Base-by-base conservation (phyloP, 2,113 vertebrate species). In the Otus sunia region DNA sequence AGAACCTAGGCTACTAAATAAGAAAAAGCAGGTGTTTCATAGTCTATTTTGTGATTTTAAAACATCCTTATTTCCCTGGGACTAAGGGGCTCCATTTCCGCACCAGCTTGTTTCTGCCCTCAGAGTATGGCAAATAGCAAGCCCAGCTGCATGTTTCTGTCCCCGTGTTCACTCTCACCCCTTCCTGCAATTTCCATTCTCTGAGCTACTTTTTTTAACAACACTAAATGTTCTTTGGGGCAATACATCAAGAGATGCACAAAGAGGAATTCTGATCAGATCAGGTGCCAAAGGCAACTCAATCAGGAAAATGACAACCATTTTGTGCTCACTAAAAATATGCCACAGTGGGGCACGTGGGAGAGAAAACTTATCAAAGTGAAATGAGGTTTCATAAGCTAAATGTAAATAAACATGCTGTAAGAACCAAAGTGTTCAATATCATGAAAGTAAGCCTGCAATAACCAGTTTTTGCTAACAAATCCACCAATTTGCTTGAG, bases 261-360 rank as follows among this genome's bases (percentile, higher is more conserved):
- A 21, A 58, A 47, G 22, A 49, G 29, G 43, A 59, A 59, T 66
- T 60, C 52, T 25, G 27, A 75, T 32, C n/a, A 34, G 50, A 29
- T 49, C 64, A 82, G n/a, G 53, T 59, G 69, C 14, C 22, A 39
- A 69, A 59, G 64, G 43, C 36, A 69, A 32, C 41, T 69, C 16
- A 17, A 27, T 37, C 59, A 39, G 50, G 19, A 67, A 67, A 39
- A 49, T 47, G 25, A 30, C 34, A n/a, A 29, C 8, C 4, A 29
- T n/a, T 49, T n/a, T 66, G n/a, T n/a, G 43, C 60, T 39, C 58
- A 32, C 29, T n/a, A 41, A n/a, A 49, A 66, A 39, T 39, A 15
- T 2, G 41, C 41, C n/a, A 49, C 1, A 4, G 26, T 66, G 9
- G 43, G 12, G 29, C 15, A 12, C 5, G 6, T 6, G 1, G 9